Conservation (phyloP, 2,797 vertebrate genomes). For the Botia kubotai region DNA sequence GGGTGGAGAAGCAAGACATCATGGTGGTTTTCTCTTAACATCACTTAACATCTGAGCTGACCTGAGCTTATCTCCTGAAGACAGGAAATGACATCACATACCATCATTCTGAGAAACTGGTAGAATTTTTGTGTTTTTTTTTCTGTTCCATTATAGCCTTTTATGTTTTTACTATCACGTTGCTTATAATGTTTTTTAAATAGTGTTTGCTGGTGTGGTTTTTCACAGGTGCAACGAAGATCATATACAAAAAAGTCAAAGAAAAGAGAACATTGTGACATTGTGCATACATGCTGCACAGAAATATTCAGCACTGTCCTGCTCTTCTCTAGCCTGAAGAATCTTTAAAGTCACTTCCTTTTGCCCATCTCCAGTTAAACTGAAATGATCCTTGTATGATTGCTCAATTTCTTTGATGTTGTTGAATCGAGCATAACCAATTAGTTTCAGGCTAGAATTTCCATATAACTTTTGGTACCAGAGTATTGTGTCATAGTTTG, state of each 20-base stretch:
- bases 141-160: background rate
- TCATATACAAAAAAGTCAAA: background rate
- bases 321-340: slow-evolving; percentile 5
- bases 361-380: slow-evolving; percentile 38
- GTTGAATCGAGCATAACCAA: slow-evolving; percentile 12
- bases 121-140: background rate
- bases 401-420: background rate
- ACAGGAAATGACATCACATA: slow-evolving; percentile 46
- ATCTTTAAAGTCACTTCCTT: slow-evolving; percentile 38
- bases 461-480: slow-evolving; percentile 40
- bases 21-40: background rate
- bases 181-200: background rate
- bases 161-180: background rate
- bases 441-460: slow-evolving; percentile 47
- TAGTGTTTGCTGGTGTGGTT: background rate
- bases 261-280: slow-evolving; percentile 1
- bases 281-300: slow-evolving; percentile 60
- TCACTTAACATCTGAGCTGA: background rate
- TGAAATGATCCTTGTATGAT: slow-evolving; percentile 32
- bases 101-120: background rate
- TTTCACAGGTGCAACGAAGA: slow-evolving; percentile 21
- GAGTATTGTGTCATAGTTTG: slow-evolving; percentile 36
- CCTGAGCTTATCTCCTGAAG: background rate
- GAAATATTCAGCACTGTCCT: slow-evolving; percentile 56
- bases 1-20: slow-evolving; percentile 2